Conservation (phyloP, 2,888 invertebrate genomes). For the Apotomis betuletana region DNA sequence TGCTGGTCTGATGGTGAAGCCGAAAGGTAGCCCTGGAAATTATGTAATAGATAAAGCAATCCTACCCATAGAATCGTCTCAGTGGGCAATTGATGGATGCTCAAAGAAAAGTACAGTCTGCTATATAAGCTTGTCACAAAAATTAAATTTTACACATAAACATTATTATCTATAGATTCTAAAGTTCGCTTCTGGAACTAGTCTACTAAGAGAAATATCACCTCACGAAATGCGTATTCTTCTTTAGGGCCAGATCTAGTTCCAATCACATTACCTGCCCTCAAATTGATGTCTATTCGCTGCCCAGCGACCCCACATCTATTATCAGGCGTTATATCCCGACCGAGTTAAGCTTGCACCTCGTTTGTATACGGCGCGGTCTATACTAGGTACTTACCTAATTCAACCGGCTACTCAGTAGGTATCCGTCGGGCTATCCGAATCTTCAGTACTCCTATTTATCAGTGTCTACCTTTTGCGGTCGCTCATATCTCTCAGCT, state of each 20-base stretch:
- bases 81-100: too few relatives aligned
- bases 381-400: neutral
- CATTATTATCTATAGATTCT: too few relatives aligned
- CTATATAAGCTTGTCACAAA: too few relatives aligned
- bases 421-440: neutral
- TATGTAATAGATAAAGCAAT: too few relatives aligned
- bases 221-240: too few relatives aligned
- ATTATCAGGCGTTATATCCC: neutral
- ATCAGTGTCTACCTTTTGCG: slow-evolving; percentile 15
- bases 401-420: slow-evolving; percentile 7
- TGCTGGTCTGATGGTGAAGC: too few relatives aligned
- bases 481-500: slow-evolving; percentile 5
- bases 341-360: neutral
- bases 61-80: too few relatives aligned
- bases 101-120: too few relatives aligned
- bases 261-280: slow-evolving; percentile 1
- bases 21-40: too few relatives aligned
- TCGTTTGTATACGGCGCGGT: neutral
- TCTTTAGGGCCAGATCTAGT: neutral
- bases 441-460: slow-evolving; percentile 8
- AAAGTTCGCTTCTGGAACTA: too few relatives aligned
- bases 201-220: too few relatives aligned
- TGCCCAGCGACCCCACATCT: slow-evolving; percentile 13
- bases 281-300: slow-evolving; percentile 17
- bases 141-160: too few relatives aligned